A percentile compares a stretch with the other conserved stretches of the same genome.
These are phyloP conservation scores for Brachynemurus nebulosus DNA, from an alignment of 2,888 invertebrate species.

Conservation along the genomic window DNA sequence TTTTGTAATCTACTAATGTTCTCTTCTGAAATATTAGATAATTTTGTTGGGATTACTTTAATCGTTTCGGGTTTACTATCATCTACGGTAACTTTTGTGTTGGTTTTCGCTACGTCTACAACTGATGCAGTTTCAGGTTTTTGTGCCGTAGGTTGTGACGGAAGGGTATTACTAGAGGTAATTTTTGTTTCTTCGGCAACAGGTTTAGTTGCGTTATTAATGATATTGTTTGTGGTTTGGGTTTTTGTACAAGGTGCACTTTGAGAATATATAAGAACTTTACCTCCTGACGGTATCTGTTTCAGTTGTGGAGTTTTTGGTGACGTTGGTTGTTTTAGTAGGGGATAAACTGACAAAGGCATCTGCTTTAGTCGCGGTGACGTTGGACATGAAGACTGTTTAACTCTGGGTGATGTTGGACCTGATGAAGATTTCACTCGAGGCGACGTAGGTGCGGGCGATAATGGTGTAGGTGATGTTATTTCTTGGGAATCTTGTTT, in stretches of 20 bases:
- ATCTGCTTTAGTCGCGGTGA: slow-evolving; percentile 53
- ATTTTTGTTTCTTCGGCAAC: background rate
- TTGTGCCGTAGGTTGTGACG: slow-evolving; percentile 34
- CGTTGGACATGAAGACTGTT: slow-evolving; percentile 51
- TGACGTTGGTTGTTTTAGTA: slow-evolving; percentile 44
- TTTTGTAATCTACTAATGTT: slow-evolving; percentile 34
- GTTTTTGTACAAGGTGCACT: slow-evolving; percentile 6
- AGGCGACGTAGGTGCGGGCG: slow-evolving; percentile 48
- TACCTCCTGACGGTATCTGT: slow-evolving; percentile 43
- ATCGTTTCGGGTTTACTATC: slow-evolving; percentile 23
- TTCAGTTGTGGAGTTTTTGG: slow-evolving; percentile 40
- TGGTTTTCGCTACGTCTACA: slow-evolving; percentile 23
- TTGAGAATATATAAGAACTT: slow-evolving; percentile 38
- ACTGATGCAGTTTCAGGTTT: slow-evolving; percentile 31
- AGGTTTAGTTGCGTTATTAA: background rate
- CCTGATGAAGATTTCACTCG: slow-evolving; percentile 53
- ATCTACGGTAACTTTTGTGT: slow-evolving; percentile 30
- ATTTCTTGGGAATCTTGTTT: slow-evolving; percentile 53
- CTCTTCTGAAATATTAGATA: slow-evolving; percentile 35
- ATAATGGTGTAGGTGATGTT: slow-evolving; percentile 44
- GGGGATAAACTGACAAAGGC: slow-evolving; percentile 36
- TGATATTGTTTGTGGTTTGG: background rate
- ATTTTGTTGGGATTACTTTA: slow-evolving; percentile 32
- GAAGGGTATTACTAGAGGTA: slow-evolving; percentile 15
- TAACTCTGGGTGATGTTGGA: slow-evolving; percentile 63